phyloP scores from a whole-genome alignment of 2,797 vertebrate species.

The Rachycentron canadum region DNA sequence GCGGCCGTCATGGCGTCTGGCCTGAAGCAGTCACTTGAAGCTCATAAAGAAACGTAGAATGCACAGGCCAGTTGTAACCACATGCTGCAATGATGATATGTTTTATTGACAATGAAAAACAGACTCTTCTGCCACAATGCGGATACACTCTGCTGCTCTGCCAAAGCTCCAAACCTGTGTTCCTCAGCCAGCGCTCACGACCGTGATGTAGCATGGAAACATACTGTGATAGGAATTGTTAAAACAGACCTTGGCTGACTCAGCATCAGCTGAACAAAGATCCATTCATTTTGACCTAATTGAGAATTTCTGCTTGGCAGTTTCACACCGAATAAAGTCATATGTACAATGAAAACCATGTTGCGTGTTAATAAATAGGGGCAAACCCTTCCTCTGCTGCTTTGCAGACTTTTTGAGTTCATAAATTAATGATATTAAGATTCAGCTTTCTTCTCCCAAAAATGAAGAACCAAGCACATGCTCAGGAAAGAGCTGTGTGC shows the following conservation, averaged over 20 bases:
- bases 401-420: constrained; percentile 19
- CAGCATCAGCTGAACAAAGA: constrained; percentile 50
- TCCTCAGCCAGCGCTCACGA: constrained; percentile 45
- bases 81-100: constrained; percentile 10
- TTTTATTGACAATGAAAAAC: constrained; percentile 40
- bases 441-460: not conserved
- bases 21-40: not conserved
- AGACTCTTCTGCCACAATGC: constrained; percentile 27
- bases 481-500: constrained; percentile 6
- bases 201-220: constrained; percentile 32
- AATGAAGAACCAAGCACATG: constrained; percentile 4
- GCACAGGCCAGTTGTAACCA: constrained; percentile 29
- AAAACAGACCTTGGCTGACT: constrained; percentile 40
- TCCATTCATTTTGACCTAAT: constrained; percentile 42
- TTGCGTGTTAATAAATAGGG: not conserved
- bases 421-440: not conserved
- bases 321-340: constrained; percentile 31
- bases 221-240: constrained; percentile 37
- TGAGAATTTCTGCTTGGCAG: constrained; percentile 24
- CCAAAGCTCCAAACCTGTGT: constrained; percentile 30
- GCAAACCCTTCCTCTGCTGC: not conserved
- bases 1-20: not conserved
- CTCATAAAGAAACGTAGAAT: constrained; percentile 30
- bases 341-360: constrained; percentile 12
- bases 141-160: constrained; percentile 19